These are phyloP conservation scores for Teleopsis dalmanni DNA, from an alignment of 1,140 invertebrate genomes.

Conservation along the genomic window DNA sequence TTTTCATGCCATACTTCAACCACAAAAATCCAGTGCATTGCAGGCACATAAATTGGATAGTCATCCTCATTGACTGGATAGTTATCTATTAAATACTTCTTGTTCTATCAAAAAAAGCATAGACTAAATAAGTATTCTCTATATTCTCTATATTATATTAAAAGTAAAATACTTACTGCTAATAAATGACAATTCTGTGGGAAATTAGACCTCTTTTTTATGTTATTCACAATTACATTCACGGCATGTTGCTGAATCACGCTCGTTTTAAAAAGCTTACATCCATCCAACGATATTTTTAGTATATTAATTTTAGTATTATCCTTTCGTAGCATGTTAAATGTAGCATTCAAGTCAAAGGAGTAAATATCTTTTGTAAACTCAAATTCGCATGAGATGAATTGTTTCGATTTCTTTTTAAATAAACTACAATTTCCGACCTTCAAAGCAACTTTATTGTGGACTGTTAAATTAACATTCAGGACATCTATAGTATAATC, in stretches of 20 bases:
- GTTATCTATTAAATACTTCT: conserved; percentile 18
- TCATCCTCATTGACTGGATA: conserved; percentile 20
- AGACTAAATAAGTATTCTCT: background rate
- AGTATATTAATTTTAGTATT: background rate
- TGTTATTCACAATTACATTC: background rate
- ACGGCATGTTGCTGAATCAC: background rate
- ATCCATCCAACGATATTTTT: background rate
- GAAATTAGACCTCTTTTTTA: background rate
- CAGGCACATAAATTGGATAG: conserved; percentile 13
- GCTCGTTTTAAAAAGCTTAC: background rate
- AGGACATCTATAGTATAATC: too few relatives aligned
- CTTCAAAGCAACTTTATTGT: too few relatives aligned
- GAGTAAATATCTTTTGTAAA: too few relatives aligned
- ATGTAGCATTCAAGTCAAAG: background rate
- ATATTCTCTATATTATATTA: background rate
- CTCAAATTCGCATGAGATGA: too few relatives aligned
- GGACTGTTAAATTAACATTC: too few relatives aligned
- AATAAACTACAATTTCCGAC: too few relatives aligned
- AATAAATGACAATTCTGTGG: background rate
- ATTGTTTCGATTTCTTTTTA: too few relatives aligned
- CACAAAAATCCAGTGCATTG: conserved; percentile 1
- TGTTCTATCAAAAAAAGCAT: background rate
- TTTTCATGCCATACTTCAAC: background rate
- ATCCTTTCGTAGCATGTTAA: background rate
- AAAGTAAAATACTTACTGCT: background rate